Evolutionary conservation across 2,888 invertebrate species (phyloP).

Genomic region (Spialia ferax): DNA sequence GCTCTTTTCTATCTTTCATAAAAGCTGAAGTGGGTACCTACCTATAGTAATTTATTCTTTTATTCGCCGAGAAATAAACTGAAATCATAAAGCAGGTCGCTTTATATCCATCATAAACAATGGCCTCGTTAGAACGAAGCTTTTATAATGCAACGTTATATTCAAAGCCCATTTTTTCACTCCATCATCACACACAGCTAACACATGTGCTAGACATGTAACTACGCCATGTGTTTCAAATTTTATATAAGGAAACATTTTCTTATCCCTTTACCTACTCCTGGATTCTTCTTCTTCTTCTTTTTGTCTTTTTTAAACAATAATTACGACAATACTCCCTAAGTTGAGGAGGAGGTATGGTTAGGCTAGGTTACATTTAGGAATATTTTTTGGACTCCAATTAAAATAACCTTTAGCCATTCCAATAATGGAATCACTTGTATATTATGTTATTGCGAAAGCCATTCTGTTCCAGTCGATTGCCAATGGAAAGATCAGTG

Average conservation of each 20-base stretch:
- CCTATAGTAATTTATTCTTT: slow-evolving; percentile 37
- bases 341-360: too few relatives aligned
- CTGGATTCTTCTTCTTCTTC: neutral
- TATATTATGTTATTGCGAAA: too few relatives aligned
- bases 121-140: slow-evolving; percentile 32
- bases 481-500: too few relatives aligned
- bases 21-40: too few relatives aligned
- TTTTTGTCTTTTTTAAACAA: neutral
- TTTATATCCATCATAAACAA: slow-evolving; percentile 40
- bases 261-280: slow-evolving; percentile 4
- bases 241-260: slow-evolving; percentile 21
- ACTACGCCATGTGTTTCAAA: slow-evolving; percentile 22
- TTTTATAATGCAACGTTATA: slow-evolving; percentile 38
- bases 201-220: slow-evolving; percentile 31
- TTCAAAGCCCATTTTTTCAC: slow-evolving; percentile 36
- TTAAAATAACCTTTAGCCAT: too few relatives aligned
- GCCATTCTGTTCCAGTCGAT: too few relatives aligned
- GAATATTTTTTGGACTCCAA: too few relatives aligned
- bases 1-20: slow-evolving; percentile 13
- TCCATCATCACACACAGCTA: slow-evolving; percentile 26
- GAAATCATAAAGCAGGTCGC: slow-evolving; percentile 29
- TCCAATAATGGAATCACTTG: too few relatives aligned
- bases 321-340: too few relatives aligned
- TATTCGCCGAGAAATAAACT: slow-evolving; percentile 31
- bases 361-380: too few relatives aligned